A percentile compares a stretch with the other conserved stretches of the same genome.
These are phyloP conservation scores for Aphelenchoides bicaudatus DNA, from an alignment of 2,888 invertebrate species.

Conservation along the genomic window DNA sequence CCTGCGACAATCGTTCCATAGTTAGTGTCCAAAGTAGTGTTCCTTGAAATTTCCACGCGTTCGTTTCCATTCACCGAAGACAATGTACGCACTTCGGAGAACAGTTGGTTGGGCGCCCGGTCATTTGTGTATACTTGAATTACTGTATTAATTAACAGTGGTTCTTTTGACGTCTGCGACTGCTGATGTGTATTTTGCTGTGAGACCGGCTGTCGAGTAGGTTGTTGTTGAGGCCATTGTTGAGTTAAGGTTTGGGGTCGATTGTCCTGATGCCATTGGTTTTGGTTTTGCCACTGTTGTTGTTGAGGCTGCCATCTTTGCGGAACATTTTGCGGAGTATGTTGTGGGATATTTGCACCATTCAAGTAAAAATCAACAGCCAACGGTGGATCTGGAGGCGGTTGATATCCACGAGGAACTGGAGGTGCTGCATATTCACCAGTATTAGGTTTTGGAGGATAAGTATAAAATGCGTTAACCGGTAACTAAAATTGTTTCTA, in stretches of 20 bases:
- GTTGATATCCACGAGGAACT: slow-evolving; percentile 32
- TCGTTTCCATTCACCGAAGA: slow-evolving; percentile 19
- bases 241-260: not conserved
- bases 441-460: slow-evolving; percentile 3
- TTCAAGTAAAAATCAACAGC: slow-evolving; percentile 9
- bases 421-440: slow-evolving; percentile 25
- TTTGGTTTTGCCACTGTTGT: slow-evolving; percentile 1
- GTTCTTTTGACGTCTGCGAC: slow-evolving; percentile 14
- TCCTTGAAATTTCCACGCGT: slow-evolving; percentile 7
- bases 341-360: not conserved
- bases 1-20: not conserved
- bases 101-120: slow-evolving; percentile 6
- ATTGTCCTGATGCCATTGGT: not conserved
- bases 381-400: slow-evolving; percentile 29
- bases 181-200: not conserved
- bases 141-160: slow-evolving; percentile 29
- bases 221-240: not conserved
- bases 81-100: slow-evolving; percentile 22
- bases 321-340: not conserved
- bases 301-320: slow-evolving; percentile 6
- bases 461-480: slow-evolving; percentile 7
- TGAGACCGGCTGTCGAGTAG: slow-evolving; percentile 3
- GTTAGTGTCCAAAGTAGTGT: slow-evolving; percentile 16
- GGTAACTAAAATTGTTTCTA: too few species aligned
- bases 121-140: slow-evolving; percentile 30